Conservation (phyloP, 2,888 invertebrate genomes). For the Allygus modestus region DNA sequence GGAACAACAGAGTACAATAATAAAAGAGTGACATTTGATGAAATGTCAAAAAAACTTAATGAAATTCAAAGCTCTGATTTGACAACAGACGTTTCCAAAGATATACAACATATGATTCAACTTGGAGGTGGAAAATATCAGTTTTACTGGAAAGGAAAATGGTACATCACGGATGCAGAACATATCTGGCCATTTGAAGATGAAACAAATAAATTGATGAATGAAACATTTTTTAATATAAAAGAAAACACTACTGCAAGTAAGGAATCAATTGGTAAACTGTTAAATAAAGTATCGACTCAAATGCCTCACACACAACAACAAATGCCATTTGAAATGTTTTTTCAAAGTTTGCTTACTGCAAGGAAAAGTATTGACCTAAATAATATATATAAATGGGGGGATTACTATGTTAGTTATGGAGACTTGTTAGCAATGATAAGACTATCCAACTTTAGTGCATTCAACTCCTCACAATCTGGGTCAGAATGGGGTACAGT, state of each 20-base stretch:
- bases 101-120: not conserved
- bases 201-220: slow-evolving; percentile 5
- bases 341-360: slow-evolving; percentile 8
- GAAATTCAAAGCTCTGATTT: not conserved
- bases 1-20: not conserved
- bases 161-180: slow-evolving; percentile 2
- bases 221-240: slow-evolving; percentile 6
- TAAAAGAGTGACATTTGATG: not conserved
- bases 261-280: not conserved
- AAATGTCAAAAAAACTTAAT: not conserved
- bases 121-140: slow-evolving; percentile 27
- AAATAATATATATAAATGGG: not conserved
- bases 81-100: not conserved
- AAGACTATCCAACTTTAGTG: not conserved
- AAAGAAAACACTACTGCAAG: not conserved
- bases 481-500: not conserved
- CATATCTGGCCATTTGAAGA: slow-evolving; percentile 22
- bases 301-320: not conserved
- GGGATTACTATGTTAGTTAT: not conserved
- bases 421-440: slow-evolving; percentile 7
- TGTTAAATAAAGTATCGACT: not conserved
- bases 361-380: not conserved
- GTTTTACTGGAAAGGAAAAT: slow-evolving; percentile 14
- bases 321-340: slow-evolving; percentile 22
- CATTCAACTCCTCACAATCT: not conserved